Percentiles rank a stretch among this genome's conserved stretches.
phyloP scores from a whole-genome alignment of 2,113 vertebrate genomes.

The Carassius auratus region DNA sequence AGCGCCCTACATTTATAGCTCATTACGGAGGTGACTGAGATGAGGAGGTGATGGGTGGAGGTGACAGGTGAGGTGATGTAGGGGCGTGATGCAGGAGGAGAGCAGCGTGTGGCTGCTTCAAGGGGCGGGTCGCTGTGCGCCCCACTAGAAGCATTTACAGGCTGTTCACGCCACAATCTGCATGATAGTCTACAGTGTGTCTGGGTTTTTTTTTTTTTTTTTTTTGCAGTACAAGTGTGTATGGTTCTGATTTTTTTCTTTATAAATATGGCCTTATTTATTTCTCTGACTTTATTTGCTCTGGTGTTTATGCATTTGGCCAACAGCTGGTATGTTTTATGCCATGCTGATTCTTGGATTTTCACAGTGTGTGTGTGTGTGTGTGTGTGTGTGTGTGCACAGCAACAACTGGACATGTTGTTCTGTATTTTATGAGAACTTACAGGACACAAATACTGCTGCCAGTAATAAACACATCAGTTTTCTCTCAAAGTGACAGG shows the following conservation, averaged over 20 bases:
- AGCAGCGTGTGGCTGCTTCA: slow-evolving; percentile 29
- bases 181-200: neutral
- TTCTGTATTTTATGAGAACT: slow-evolving; percentile 30
- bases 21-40: slow-evolving; percentile 76
- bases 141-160: slow-evolving; percentile 1
- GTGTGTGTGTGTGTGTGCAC: neutral
- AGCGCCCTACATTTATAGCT: slow-evolving; percentile 67
- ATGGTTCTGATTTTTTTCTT: neutral
- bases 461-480: slow-evolving; percentile 27
- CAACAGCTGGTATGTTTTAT: slow-evolving; percentile 23
- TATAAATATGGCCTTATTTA: slow-evolving; percentile 32
- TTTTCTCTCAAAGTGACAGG: slow-evolving; percentile 23
- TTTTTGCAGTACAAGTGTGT: no score
- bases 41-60: slow-evolving; percentile 67
- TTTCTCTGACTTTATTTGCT: slow-evolving; percentile 36
- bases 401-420: neutral
- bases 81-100: slow-evolving; percentile 42
- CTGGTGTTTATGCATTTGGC: slow-evolving; percentile 38
- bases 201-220: neutral
- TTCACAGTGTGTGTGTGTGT: neutral
- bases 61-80: slow-evolving; percentile 48
- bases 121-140: neutral
- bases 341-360: slow-evolving; percentile 21
- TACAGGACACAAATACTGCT: slow-evolving; percentile 9
- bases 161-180: neutral